phyloP scores from a whole-genome alignment of 2,888 invertebrate genomes.

The Drosophila recens region DNA sequence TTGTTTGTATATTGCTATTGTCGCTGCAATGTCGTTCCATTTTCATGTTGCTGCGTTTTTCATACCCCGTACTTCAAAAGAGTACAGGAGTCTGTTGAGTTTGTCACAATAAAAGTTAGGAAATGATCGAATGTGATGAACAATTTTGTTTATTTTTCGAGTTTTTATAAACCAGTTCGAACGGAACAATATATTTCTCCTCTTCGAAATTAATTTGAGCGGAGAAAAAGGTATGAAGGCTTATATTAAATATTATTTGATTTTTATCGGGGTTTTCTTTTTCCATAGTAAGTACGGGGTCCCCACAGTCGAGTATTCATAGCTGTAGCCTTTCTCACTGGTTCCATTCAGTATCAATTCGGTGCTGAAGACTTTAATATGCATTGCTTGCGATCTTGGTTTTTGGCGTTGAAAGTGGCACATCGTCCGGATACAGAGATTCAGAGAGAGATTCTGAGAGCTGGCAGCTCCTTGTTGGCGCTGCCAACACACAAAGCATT shows the following conservation, averaged over 20 bases:
- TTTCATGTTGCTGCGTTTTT: constrained; percentile 24
- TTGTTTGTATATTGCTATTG: constrained; percentile 51
- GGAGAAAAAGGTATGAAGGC: no score
- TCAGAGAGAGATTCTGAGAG: constrained; percentile 33
- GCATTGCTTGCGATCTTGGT: constrained; percentile 56
- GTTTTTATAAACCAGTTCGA: no score
- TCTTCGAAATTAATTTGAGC: no score
- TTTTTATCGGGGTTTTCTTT: no score
- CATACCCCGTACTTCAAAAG: neutral
- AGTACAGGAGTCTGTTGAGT: neutral
- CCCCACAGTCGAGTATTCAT: neutral
- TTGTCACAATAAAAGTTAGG: neutral
- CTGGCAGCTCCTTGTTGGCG: constrained; percentile 45
- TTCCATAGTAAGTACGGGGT: neutral
- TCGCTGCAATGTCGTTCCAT: constrained; percentile 27
- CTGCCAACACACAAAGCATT: constrained; percentile 74
- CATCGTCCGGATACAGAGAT: constrained; percentile 52
- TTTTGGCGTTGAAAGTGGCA: constrained; percentile 56
- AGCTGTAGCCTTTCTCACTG: neutral
- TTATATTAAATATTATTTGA: no score
- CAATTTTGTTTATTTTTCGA: neutral
- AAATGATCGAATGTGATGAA: neutral
- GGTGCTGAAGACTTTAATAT: constrained; percentile 64
- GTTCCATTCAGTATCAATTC: constrained; percentile 32
- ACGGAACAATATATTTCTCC: no score